Base-by-base conservation (phyloP, 2,113 vertebrate species). In the Cercocebus atys region DNA sequence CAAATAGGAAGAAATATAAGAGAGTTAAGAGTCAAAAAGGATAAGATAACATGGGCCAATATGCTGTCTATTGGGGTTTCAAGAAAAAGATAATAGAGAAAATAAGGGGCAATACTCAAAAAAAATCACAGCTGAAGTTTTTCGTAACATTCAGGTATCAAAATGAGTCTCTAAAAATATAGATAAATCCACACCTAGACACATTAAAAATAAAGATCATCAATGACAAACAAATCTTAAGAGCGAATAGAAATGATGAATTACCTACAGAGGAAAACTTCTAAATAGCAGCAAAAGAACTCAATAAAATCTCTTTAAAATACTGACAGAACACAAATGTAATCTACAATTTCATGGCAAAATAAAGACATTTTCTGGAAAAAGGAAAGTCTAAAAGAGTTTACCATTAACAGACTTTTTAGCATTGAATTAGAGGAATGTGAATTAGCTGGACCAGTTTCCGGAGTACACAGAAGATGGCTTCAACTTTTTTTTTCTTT, bases 291-390 rank as follows among this genome's bases (percentile, higher is more conserved):
- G 22, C 68, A 75, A 57, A 88, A 88, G n/a, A 73, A 73, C 40
- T 88, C 68, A 75, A 88, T 40, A 88, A 70, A 86, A 88, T 75
- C 17, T 88, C 50, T 75, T 88, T 40, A 75, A 88, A 88, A 88
- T 88, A 75, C 38, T 88, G 38, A 43, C 38, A 57, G 50, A 75
- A 57, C 18, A 88, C 52, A 88, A 88, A 88, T 35, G 18, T 52
- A 88, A 88, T 35, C 25, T 57, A 88, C 17, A 88, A 85, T 32
- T 88, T 50, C 18, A 88, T 6, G 27, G 68, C 27, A 57, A 88
- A 75, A 88, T 43, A 88, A 72, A 88, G 25, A 88, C 50, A 88
- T 75, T 57, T 88, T 70, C 32, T 70, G 35, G 12, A 38, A 70
- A 47, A 72, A 55, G 73, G 68, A 40, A 88, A 88, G 68, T 27